Percentiles rank a stretch among this genome's conserved stretches.
Evolutionary conservation across 2,888 invertebrate species (phyloP).

Genomic region (Nomada ruficornis): DNA sequence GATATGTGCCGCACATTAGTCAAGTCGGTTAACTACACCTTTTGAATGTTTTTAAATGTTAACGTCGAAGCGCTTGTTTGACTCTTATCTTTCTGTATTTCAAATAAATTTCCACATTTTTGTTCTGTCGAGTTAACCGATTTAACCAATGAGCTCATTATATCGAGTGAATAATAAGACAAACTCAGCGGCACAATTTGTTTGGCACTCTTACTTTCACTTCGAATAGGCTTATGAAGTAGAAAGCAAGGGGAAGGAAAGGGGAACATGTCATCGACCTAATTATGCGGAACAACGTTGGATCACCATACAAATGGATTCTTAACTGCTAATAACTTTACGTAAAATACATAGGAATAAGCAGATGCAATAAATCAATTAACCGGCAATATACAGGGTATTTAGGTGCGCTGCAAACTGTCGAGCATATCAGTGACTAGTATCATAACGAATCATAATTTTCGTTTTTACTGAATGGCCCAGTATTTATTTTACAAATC

Average conservation of each 20-base stretch:
- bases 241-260: background rate
- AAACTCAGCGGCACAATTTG: background rate
- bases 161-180: background rate
- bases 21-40: background rate
- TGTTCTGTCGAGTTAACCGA: background rate
- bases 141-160: too few species aligned
- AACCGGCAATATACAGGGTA: background rate
- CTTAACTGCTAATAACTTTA: background rate
- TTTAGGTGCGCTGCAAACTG: background rate
- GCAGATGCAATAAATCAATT: background rate
- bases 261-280: background rate
- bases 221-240: background rate
- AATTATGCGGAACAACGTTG: slow-evolving; percentile 5
- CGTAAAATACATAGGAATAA: background rate
- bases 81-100: too few species aligned
- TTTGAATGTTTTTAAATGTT: too few species aligned
- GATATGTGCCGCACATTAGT: too few species aligned
- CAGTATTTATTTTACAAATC: background rate
- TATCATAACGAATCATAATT: too few species aligned
- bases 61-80: too few species aligned
- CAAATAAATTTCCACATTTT: too few species aligned
- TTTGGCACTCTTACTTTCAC: background rate
- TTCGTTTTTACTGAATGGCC: too few species aligned
- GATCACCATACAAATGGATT: background rate
- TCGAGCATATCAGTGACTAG: too few species aligned